Evolutionary conservation across 2,888 invertebrate species (phyloP), one percentile per base, ranked within the genome.

Genomic region (Scaptomyza caliginosa): DNA sequence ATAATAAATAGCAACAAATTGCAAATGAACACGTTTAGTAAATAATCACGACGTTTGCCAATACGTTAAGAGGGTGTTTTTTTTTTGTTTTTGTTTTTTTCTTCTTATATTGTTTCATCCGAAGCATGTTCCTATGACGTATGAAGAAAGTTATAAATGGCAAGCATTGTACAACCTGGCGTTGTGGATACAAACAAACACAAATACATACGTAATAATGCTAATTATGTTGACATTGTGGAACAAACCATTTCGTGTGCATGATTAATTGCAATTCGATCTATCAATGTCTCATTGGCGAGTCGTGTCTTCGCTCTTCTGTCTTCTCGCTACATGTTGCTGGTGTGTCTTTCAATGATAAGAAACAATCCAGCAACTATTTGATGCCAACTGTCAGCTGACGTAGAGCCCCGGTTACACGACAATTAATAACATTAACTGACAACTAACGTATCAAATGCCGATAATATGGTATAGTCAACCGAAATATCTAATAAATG

Each of bases 21-120:
- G 68, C 64, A 71, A 83, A 82, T 77, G 82, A 82, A 83, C 86
- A 84, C 86, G 83, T 84, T 84, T 86, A 65, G 86, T 78, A 84
- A 84, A 85, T 78, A 84, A 77, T 75, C 76, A 69, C 74, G 60
- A 52, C 74, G 24, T 34, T 34, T 34, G 48, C 38, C 45, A 45
- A 24, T 19, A 45, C 43, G 38, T 39, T 8, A 28, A 23, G 38
- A 51, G 46, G 6, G 52, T 40, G 38, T 54, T 32, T 26, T 28
- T 46, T n/a, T 30, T n/a, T 13, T n/a, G n/a, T 13, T n/a, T 5
- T 26, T 5, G 2, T 2, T 24, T 5, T 24, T 7, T 24, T 4
- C 6, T 24, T 26, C 7, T 26, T 26, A 26, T 26, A 26, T 26
- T 34, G 43, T 26, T 32, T 13, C 4, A 11, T 32, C 24, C 32